These are phyloP conservation scores for Acrossocheilus wenchowensis DNA, from an alignment of 2,797 vertebrate species.

Conservation along the genomic window DNA sequence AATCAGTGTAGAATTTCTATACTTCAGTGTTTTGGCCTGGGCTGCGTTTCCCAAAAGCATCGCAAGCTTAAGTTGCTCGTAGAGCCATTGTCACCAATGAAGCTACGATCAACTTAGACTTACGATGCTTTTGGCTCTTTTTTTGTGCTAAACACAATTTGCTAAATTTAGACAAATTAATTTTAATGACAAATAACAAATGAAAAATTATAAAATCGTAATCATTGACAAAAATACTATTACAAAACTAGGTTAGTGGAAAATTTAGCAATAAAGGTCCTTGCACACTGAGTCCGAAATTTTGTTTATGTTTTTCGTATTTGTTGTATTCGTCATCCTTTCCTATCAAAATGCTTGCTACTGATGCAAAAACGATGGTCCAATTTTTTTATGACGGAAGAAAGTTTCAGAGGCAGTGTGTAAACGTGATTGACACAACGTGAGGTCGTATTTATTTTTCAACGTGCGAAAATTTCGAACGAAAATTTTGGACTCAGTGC, in stretches of 20 bases:
- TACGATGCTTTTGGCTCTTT: not conserved
- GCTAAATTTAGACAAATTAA: not conserved
- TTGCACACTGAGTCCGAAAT: too few species aligned
- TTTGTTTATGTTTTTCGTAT: too few species aligned
- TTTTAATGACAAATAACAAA: not conserved
- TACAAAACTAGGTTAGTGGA: not conserved
- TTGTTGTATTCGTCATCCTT: too few species aligned
- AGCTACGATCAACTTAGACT: not conserved
- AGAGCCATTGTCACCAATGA: not conserved
- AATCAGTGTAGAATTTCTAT: not conserved
- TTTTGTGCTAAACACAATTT: not conserved
- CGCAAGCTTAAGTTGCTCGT: not conserved
- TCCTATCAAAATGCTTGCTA: too few species aligned
- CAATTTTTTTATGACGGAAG: too few species aligned
- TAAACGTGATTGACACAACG: too few species aligned
- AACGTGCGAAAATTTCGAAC: too few species aligned
- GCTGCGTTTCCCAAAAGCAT: not conserved
- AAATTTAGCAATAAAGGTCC: not conserved
- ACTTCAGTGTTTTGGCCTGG: not conserved
- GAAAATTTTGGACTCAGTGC: too few species aligned
- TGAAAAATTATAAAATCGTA: not conserved
- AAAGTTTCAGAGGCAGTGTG: too few species aligned
- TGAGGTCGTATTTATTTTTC: too few species aligned
- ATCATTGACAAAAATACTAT: too few species aligned
- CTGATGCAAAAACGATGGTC: too few species aligned